Evolutionary conservation across 2,888 invertebrate genomes (phyloP).

Genomic region (Steinernema scapterisci): DNA sequence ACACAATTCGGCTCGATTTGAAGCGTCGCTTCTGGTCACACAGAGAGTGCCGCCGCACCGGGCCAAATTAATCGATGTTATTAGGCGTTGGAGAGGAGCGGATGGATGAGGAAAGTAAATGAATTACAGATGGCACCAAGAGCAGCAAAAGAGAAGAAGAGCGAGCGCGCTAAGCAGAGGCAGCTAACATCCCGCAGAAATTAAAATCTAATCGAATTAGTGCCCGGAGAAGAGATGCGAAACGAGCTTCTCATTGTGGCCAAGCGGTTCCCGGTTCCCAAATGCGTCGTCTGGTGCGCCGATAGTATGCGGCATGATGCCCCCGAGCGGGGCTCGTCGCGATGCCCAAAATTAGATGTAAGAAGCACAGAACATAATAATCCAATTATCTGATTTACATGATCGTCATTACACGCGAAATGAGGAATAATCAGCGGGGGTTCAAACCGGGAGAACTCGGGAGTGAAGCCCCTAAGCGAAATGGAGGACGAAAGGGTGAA

Average conservation of each 20-base stretch:
- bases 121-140: slow-evolving; percentile 23
- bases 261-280: too few relatives aligned
- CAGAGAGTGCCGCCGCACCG: background rate
- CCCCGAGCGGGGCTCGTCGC: background rate
- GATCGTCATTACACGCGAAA: background rate
- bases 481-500: background rate
- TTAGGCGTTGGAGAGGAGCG: slow-evolving; percentile 3
- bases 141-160: too few relatives aligned
- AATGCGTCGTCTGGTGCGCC: too few relatives aligned
- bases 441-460: background rate
- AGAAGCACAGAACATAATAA: background rate
- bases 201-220: slow-evolving; percentile 32
- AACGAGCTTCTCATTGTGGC: background rate
- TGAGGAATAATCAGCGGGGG: background rate
- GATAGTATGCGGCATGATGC: background rate
- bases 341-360: too few relatives aligned
- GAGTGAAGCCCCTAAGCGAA: background rate
- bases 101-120: slow-evolving; percentile 11
- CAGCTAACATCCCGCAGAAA: slow-evolving; percentile 29
- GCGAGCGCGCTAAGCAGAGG: slow-evolving; percentile 17
- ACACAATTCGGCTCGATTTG: slow-evolving; percentile 12
- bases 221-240: slow-evolving; percentile 15
- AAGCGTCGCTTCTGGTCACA: background rate
- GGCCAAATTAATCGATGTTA: slow-evolving; percentile 30
- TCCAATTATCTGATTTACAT: background rate